Conservation (phyloP, 1,140 invertebrate species). For the Oreohelix idahoensis region DNA sequence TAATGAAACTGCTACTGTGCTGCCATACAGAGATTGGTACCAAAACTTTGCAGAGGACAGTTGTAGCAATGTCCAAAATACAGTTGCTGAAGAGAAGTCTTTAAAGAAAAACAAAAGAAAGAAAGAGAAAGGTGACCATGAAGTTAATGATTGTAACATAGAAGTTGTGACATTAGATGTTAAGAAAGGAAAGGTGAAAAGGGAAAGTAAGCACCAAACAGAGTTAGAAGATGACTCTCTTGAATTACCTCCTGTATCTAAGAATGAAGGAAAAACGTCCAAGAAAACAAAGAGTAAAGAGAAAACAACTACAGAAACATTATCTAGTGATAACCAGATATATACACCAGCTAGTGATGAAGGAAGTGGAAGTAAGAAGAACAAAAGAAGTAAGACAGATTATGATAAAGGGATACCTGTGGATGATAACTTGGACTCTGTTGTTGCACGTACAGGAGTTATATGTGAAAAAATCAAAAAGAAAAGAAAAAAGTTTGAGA, state of each 20-base stretch:
- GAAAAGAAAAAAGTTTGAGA: too few species aligned
- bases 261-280: background rate
- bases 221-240: background rate
- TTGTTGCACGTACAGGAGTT: background rate
- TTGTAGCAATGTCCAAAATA: background rate
- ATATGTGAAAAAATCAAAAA: background rate
- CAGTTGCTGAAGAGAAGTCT: background rate
- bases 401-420: background rate
- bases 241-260: background rate
- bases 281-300: conserved; percentile 8
- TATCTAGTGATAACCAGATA: background rate
- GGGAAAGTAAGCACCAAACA: background rate
- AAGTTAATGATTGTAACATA: background rate
- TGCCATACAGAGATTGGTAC: conserved; percentile 33
- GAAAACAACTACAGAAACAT: background rate
- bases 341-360: background rate
- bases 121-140: conserved; percentile 9
- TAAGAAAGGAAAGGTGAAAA: background rate
- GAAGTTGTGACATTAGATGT: background rate
- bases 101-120: conserved; percentile 27
- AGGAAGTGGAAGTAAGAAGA: background rate
- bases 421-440: background rate
- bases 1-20: conserved; percentile 28
- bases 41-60: background rate
- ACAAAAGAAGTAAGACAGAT: background rate